These are phyloP conservation scores for Marronus borbonicus DNA, from an alignment of 2,888 invertebrate genomes.

Conservation along the genomic window DNA sequence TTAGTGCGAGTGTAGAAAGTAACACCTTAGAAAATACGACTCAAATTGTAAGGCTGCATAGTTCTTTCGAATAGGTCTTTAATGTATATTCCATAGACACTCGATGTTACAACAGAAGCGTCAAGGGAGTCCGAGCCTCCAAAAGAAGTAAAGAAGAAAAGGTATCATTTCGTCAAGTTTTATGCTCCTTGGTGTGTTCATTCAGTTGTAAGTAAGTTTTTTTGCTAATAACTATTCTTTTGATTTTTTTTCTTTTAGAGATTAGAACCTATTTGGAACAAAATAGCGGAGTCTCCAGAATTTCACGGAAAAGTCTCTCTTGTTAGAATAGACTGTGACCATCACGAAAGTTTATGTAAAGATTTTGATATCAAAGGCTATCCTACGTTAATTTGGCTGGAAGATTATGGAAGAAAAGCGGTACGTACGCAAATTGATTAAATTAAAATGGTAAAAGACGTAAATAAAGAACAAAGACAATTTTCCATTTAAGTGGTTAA, in stretches of 20 bases:
- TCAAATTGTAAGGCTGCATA: no score
- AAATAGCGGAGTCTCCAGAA: background rate
- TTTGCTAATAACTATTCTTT: background rate
- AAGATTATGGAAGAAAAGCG: constrained; percentile 10
- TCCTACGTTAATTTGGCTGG: constrained; percentile 20
- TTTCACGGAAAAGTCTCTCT: background rate
- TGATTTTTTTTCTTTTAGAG: constrained; percentile 8
- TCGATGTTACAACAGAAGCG: no score
- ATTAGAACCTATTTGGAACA: background rate
- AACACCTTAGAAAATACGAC: no score
- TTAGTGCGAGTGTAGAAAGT: no score
- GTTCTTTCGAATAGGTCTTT: no score
- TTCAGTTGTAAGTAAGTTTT: constrained; percentile 3
- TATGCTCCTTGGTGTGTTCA: background rate
- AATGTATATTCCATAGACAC: no score
- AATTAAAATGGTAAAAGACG: no score
- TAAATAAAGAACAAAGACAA: no score
- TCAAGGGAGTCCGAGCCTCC: no score
- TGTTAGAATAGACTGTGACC: background rate
- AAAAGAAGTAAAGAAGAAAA: no score
- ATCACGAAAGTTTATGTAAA: background rate
- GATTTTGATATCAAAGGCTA: background rate
- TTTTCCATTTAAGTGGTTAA: no score
- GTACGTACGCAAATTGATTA: background rate
- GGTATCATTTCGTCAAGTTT: background rate